Conservation (phyloP, 2,888 invertebrate genomes). For the Dynastes grantii region DNA sequence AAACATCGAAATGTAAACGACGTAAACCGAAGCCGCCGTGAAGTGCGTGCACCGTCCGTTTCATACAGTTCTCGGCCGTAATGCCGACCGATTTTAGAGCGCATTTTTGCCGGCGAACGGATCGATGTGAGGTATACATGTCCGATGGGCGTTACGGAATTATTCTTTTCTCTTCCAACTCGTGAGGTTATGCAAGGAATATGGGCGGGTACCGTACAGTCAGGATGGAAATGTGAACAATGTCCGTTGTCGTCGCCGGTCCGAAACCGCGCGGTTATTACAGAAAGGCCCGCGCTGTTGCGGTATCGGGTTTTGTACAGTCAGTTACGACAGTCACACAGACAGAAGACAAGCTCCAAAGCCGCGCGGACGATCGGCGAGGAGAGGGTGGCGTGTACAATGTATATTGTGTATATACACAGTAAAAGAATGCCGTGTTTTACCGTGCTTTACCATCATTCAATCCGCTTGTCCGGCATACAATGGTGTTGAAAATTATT, state of each 20-base stretch:
- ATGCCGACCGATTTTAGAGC: constrained; percentile 63
- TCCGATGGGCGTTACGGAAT: constrained; percentile 71
- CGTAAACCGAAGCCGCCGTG: constrained; percentile 56
- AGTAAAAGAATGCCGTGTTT: constrained; percentile 36
- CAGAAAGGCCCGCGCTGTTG: background rate
- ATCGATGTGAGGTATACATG: constrained; percentile 71
- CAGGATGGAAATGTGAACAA: constrained; percentile 60
- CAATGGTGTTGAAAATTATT: constrained; percentile 13
- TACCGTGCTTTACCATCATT: constrained; percentile 39
- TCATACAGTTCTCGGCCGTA: constrained; percentile 60
- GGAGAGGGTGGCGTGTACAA: constrained; percentile 12
- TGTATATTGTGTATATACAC: constrained; percentile 19
- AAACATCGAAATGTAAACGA: constrained; percentile 67
- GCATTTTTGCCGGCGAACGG: constrained; percentile 69
- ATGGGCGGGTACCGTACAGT: constrained; percentile 71
- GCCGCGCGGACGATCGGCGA: background rate
- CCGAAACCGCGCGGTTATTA: background rate
- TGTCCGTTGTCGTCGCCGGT: constrained; percentile 5
- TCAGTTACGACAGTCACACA: too few relatives aligned
- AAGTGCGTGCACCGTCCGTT: constrained; percentile 39
- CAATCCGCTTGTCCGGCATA: constrained; percentile 15
- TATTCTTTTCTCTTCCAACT: constrained; percentile 72
- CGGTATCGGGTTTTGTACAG: background rate
- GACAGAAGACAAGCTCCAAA: background rate
- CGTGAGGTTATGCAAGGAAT: constrained; percentile 72